phyloP scores from a whole-genome alignment of 2,113 vertebrate genomes.

The Beaufortia kweichowensis region DNA sequence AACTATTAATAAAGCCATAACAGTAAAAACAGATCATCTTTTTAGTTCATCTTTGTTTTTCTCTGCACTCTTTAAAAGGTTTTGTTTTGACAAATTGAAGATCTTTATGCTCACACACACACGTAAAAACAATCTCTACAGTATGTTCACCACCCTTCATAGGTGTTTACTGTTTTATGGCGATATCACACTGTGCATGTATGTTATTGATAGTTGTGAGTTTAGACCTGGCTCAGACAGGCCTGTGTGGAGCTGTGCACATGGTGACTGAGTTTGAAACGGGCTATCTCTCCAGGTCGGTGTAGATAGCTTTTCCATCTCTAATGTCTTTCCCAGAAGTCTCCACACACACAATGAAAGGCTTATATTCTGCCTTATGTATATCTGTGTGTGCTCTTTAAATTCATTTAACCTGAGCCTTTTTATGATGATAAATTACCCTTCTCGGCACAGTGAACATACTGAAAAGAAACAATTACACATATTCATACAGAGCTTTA shows the following conservation, averaged over 20 bases:
- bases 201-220: conserved; percentile 2
- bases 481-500: background rate
- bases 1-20: too few species aligned
- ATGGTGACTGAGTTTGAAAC: conserved; percentile 33
- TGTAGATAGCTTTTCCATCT: conserved; percentile 43
- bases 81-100: too few species aligned
- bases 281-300: conserved; percentile 38
- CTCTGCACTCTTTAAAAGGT: too few species aligned
- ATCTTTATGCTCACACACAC: too few species aligned
- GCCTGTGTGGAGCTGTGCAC: background rate
- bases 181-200: background rate
- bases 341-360: conserved; percentile 35
- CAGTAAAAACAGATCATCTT: too few species aligned
- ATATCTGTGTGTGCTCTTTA: background rate
- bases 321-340: conserved; percentile 55
- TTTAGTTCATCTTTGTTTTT: too few species aligned
- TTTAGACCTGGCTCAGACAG: background rate
- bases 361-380: conserved; percentile 14
- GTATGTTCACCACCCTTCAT: background rate
- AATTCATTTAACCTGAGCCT: conserved; percentile 27
- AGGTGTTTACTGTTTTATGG: conserved; percentile 4
- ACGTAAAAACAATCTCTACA: background rate
- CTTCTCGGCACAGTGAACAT: background rate
- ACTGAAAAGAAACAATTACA: conserved; percentile 31
- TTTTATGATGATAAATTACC: conserved; percentile 24